phyloP scores from a whole-genome alignment of 2,888 invertebrate genomes.

The Carabus problematicus region DNA sequence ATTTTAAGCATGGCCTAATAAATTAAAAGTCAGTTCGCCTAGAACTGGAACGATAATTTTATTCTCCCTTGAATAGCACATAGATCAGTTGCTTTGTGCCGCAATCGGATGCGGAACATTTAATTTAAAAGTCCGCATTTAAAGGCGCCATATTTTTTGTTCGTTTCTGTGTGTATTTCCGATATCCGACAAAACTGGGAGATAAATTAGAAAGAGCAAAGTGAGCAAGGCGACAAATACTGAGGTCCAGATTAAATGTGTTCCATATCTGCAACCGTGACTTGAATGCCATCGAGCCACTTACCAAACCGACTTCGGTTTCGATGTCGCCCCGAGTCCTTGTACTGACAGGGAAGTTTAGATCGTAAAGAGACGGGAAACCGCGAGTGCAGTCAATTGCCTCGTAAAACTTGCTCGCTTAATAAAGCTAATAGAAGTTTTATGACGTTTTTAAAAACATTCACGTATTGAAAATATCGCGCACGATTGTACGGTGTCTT shows the following conservation, averaged over 20 bases:
- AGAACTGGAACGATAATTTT: too few species aligned
- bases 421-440: slow-evolving; percentile 44
- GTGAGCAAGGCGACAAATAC: slow-evolving; percentile 25
- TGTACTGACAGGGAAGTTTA: too few species aligned
- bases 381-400: neutral
- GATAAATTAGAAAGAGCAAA: slow-evolving; percentile 29
- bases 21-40: too few species aligned
- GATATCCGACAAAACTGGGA: slow-evolving; percentile 34
- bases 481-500: neutral
- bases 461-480: slow-evolving; percentile 41
- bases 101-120: slow-evolving; percentile 14
- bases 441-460: slow-evolving; percentile 43
- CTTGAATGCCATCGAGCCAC: slow-evolving; percentile 12
- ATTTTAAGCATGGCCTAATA: too few species aligned
- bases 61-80: too few species aligned
- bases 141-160: slow-evolving; percentile 35
- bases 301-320: slow-evolving; percentile 3
- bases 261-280: slow-evolving; percentile 3
- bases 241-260: slow-evolving; percentile 40
- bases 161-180: slow-evolving; percentile 24
- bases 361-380: slow-evolving; percentile 1
- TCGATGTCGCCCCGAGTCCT: too few species aligned
- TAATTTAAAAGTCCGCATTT: slow-evolving; percentile 39
- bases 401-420: slow-evolving; percentile 43
- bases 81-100: too few species aligned